These are phyloP conservation scores for Platygyra sinensis DNA, from an alignment of 64 coral and sea anemone genomes.

Conservation along the genomic window DNA sequence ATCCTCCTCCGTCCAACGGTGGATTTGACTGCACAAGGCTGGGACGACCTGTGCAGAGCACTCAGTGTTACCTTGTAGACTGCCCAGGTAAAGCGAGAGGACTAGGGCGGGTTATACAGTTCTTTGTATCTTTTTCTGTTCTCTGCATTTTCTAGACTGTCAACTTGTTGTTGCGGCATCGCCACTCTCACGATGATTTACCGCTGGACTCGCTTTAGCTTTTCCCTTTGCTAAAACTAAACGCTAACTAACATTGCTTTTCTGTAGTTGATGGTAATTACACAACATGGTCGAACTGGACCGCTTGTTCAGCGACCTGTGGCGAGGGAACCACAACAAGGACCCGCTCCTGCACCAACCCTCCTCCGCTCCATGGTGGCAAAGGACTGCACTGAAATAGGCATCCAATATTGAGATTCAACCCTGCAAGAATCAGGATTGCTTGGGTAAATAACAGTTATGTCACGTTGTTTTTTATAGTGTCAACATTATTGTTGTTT, in stretches of 20 bases:
- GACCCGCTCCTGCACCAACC: conserved; percentile 70
- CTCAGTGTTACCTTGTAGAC: conserved; percentile 70
- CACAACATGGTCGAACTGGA: conserved; percentile 85
- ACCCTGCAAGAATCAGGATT: conserved; percentile 72
- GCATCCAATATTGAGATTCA: conserved; percentile 68
- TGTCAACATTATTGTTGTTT: not conserved
- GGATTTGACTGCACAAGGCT: conserved; percentile 85
- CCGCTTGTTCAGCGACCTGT: conserved; percentile 80
- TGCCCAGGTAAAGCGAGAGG: conserved; percentile 67
- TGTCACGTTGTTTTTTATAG: not conserved
- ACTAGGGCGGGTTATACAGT: too few relatives aligned
- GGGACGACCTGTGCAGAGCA: conserved; percentile 60
- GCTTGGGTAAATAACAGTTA: conserved; percentile 56
- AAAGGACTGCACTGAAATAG: conserved; percentile 76
- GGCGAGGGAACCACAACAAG: conserved; percentile 83
- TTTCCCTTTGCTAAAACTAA: not conserved
- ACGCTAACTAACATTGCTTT: not conserved
- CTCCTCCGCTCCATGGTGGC: conserved; percentile 72
- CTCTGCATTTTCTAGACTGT: too few relatives aligned
- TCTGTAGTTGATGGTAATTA: conserved; percentile 86
- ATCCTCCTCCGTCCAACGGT: conserved; percentile 76
- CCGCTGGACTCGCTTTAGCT: too few relatives aligned
- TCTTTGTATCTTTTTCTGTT: too few relatives aligned
- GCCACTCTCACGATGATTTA: too few relatives aligned
- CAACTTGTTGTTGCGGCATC: too few relatives aligned